phyloP scores from a whole-genome alignment of 2,888 invertebrate species.

The Melinaea menophilus region DNA sequence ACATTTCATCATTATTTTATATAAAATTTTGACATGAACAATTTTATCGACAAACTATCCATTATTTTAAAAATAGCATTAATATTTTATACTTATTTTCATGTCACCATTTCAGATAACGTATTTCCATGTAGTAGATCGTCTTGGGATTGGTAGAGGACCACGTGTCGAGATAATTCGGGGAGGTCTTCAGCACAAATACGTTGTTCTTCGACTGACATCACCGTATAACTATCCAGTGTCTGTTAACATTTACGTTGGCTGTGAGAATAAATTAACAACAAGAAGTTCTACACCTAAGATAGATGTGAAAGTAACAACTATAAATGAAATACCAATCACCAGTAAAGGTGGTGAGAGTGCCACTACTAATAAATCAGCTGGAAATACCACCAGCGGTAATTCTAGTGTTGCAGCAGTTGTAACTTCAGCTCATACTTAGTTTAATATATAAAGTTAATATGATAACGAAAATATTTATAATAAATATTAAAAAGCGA shows the following conservation, averaged over 20 bases:
- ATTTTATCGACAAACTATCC: too few relatives aligned
- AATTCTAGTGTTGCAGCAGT: background rate
- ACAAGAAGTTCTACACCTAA: background rate
- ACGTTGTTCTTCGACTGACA: conserved; percentile 44
- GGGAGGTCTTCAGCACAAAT: conserved; percentile 53
- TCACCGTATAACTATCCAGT: conserved; percentile 53
- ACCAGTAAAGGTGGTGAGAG: background rate
- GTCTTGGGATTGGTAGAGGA: conserved; percentile 50
- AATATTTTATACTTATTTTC: background rate
- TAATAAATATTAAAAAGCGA: background rate
- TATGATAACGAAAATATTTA: background rate
- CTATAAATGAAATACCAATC: background rate
- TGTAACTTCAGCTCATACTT: background rate
- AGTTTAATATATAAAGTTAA: background rate
- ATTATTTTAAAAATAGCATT: conserved; percentile 18
- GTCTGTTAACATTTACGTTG: conserved; percentile 60
- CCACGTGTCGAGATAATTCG: conserved; percentile 48
- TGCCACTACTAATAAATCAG: background rate
- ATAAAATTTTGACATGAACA: background rate
- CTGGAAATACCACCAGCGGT: background rate
- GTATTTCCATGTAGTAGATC: conserved; percentile 57
- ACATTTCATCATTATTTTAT: background rate
- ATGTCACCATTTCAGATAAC: conserved; percentile 50
- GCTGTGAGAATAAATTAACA: conserved; percentile 50
- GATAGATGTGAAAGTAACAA: background rate